Evolutionary conservation across 1,140 invertebrate species (phyloP), one percentile per base, ranked within the genome.

Genomic region (Drosophila ficusphila): DNA sequence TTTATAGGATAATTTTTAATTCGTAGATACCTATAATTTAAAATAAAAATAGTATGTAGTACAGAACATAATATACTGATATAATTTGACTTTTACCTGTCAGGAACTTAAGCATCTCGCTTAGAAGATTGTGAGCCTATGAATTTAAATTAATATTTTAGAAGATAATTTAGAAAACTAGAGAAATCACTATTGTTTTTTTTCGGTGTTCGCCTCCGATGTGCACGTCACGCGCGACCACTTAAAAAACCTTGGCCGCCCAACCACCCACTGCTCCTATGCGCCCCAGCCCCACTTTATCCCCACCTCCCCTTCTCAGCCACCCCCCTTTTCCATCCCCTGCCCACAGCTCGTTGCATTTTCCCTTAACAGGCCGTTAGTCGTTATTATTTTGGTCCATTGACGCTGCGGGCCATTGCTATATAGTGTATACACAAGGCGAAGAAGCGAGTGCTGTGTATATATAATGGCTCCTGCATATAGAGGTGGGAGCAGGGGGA

Each of bases 361-460:
- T 82, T 88, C 74, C 82, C 82, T 86, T 86, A 86, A 88, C 82
- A 86, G 82, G 82, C 82, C 81, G 81, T 86, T 86, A 86, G 82
- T 88, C 83, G 82, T 82, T 85, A 90, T 90, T 90, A 90, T 90
- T 90, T 90, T 90, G 89, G 89, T 90, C 89, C 89, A 90, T 90
- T 90, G 89, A 90, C 85, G 89, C 85, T 83, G 83, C 83, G 83
- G 82, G 82, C 82, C 74, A 88, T 76, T 68, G 52, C 81, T 77
- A 53, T 77, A 61, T 69, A 51, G 42, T 64, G 60, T 64, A 23
- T 46, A 72, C 46, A 73, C 36, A 73, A 52, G 57, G 14, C 31
- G 39, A 47, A 56, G 48, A 38, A 68, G 62, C 48, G 67, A 49
- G 52, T 42, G 67, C 61, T 49, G 34, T 27, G 52, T 56, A 39